Percentiles rank a stretch among this genome's conserved stretches.
Conservation (phyloP, 2,797 vertebrate species). For the Zenarchopterus dispar region DNA sequence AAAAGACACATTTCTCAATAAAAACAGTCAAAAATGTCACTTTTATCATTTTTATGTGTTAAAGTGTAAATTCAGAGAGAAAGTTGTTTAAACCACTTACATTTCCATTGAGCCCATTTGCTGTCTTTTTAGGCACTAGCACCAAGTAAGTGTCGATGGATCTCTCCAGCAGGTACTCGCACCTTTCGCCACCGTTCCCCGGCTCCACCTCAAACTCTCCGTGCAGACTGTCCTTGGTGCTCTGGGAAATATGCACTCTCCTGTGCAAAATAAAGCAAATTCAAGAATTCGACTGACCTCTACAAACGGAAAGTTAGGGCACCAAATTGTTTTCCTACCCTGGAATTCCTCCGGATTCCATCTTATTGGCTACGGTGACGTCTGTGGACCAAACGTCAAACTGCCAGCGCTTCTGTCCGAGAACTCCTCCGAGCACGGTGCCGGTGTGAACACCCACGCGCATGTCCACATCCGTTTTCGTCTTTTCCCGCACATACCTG, state of each 20-base stretch:
- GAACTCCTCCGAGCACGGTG: conserved; percentile 92
- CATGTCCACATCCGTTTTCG: conserved; percentile 94
- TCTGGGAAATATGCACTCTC: conserved; percentile 94
- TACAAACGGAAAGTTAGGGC: no score
- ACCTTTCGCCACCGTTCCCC: conserved; percentile 88
- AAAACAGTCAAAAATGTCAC: not conserved
- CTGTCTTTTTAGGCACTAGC: conserved; percentile 76
- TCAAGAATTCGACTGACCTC: not conserved
- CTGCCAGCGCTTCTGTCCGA: conserved; percentile 97
- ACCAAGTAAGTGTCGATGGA: conserved; percentile 93
- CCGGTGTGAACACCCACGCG: conserved; percentile 94
- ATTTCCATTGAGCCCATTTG: conserved; percentile 78
- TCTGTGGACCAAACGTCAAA: conserved; percentile 98
- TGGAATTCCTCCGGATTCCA: conserved; percentile 94
- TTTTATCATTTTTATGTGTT: not conserved
- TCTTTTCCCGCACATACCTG: conserved; percentile 94
- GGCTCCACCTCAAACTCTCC: conserved; percentile 93
- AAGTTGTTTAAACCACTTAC: conserved; percentile 74
- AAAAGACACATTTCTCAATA: not conserved
- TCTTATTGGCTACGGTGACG: conserved; percentile 96
- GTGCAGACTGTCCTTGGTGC: conserved; percentile 89
- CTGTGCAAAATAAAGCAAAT: conserved; percentile 63
- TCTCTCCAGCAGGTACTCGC: conserved; percentile 94
- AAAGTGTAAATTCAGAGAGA: not conserved
- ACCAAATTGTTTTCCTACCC: conserved; percentile 77